A percentile compares a stretch with the other conserved stretches of the same genome.
Conservation (phyloP, 2,888 invertebrate species). For the Heliconius sara region DNA sequence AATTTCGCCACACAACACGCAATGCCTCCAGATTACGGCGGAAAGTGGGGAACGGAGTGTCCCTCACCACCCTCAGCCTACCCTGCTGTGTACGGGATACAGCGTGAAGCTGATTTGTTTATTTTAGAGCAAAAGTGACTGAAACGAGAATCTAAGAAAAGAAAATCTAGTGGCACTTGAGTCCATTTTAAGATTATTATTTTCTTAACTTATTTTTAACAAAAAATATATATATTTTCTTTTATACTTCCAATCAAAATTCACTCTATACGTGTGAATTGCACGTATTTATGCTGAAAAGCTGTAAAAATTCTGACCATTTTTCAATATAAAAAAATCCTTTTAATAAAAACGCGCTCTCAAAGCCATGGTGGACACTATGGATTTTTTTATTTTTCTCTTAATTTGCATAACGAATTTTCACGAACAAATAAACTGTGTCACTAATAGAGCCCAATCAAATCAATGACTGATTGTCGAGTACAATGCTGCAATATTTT, state of each 20-base stretch:
- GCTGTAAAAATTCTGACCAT: background rate
- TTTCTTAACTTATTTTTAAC: background rate
- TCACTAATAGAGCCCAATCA: constrained; percentile 50
- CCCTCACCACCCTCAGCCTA: too few relatives aligned
- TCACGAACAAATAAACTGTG: constrained; percentile 57
- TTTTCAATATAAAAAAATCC: constrained; percentile 17
- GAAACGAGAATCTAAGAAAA: too few relatives aligned
- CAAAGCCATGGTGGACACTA: constrained; percentile 27
- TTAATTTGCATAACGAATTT: constrained; percentile 41
- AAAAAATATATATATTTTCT: background rate
- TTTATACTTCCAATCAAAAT: background rate
- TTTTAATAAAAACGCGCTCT: constrained; percentile 21
- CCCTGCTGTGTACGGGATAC: too few relatives aligned
- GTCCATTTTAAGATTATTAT: background rate
- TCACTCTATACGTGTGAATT: background rate
- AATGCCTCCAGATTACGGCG: too few relatives aligned
- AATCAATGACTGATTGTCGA: constrained; percentile 50
- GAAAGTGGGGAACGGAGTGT: too few relatives aligned
- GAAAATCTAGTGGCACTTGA: background rate
- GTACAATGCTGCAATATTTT: constrained; percentile 38
- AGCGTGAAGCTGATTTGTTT: too few relatives aligned
- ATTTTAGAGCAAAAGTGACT: too few relatives aligned
- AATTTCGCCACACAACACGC: too few relatives aligned
- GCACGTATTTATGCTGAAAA: background rate
- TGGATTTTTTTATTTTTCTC: constrained; percentile 30